A percentile compares a stretch with the other conserved stretches of the same genome.
phyloP scores from a whole-genome alignment of 2,113 vertebrate genomes.

The Dasypus novemcinctus region DNA sequence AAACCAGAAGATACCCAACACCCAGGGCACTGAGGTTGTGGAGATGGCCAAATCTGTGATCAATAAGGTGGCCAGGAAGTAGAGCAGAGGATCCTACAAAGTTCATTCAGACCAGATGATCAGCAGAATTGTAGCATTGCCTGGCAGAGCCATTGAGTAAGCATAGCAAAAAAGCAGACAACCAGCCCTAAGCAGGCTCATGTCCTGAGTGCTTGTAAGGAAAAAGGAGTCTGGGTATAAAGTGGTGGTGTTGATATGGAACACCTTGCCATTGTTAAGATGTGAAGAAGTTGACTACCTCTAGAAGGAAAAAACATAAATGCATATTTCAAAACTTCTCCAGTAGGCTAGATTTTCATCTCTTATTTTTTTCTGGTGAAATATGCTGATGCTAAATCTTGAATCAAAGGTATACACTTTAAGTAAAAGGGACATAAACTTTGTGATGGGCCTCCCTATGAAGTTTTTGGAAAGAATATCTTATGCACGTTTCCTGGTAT shows the following conservation, averaged over 20 bases:
- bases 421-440: not conserved
- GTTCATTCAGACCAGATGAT: not conserved
- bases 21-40: slow-evolving; percentile 56
- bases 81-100: slow-evolving; percentile 60
- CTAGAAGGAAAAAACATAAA: not conserved
- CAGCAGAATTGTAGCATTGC: slow-evolving; percentile 38
- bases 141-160: slow-evolving; percentile 44
- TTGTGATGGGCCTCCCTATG: not conserved
- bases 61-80: slow-evolving; percentile 31
- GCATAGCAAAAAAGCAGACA: slow-evolving; percentile 48
- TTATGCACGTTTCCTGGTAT: not conserved
- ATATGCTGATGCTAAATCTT: not conserved
- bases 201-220: slow-evolving; percentile 52
- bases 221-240: slow-evolving; percentile 25
- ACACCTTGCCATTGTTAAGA: not conserved
- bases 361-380: not conserved
- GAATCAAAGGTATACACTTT: not conserved
- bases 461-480: not conserved
- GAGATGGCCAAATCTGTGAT: slow-evolving; percentile 50
- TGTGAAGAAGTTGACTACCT: not conserved
- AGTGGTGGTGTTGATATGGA: not conserved
- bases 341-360: not conserved
- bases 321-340: not conserved
- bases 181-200: slow-evolving; percentile 37
- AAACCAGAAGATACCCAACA: not conserved